phyloP scores from a whole-genome alignment of 2,888 invertebrate genomes.

The Trypoxylon attenuatum region DNA sequence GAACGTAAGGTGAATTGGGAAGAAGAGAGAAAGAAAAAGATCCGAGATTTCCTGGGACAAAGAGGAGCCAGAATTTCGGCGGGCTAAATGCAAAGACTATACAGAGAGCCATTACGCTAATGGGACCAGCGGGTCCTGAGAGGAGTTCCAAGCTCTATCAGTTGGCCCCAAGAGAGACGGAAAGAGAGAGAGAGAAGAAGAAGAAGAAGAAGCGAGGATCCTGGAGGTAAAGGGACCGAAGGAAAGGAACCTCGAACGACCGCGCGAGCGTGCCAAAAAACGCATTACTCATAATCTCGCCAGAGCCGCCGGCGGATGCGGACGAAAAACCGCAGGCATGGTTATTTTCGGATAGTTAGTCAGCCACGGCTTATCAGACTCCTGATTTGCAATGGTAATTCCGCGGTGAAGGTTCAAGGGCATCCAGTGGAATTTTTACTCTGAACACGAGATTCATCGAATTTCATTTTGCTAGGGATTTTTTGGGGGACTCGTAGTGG shows the following conservation, averaged over 20 bases:
- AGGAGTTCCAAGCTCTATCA: slow-evolving; percentile 62
- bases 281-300: slow-evolving; percentile 62
- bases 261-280: slow-evolving; percentile 41
- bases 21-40: slow-evolving; percentile 10
- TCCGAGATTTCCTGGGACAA: slow-evolving; percentile 10
- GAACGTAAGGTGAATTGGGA: neutral
- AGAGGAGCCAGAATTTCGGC: slow-evolving; percentile 49
- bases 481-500: too few relatives aligned
- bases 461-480: neutral
- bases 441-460: neutral
- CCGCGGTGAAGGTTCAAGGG: neutral
- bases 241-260: slow-evolving; percentile 9
- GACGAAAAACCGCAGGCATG: slow-evolving; percentile 39
- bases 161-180: slow-evolving; percentile 45
- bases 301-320: slow-evolving; percentile 36
- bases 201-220: too few relatives aligned
- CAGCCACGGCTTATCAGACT: slow-evolving; percentile 37
- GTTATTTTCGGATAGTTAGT: too few relatives aligned
- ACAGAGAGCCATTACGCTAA: slow-evolving; percentile 68
- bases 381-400: slow-evolving; percentile 56
- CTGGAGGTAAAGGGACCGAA: neutral
- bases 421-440: too few relatives aligned
- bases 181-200: slow-evolving; percentile 2
- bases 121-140: slow-evolving; percentile 57
- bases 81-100: slow-evolving; percentile 62